Evolutionary conservation across 2,888 invertebrate genomes (phyloP).

Genomic region (Stenoptilia bipunctidactyla): DNA sequence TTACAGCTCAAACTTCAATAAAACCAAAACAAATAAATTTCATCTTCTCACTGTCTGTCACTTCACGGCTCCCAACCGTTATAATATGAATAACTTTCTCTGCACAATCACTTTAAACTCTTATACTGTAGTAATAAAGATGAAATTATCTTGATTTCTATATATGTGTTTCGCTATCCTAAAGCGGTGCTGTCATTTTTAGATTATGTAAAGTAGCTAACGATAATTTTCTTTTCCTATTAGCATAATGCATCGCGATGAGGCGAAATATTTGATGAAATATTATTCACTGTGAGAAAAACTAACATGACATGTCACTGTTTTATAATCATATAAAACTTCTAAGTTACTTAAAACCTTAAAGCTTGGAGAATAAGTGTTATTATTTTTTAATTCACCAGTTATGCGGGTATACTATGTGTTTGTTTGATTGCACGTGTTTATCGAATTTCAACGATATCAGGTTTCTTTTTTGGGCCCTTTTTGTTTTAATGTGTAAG

Average conservation of each 20-base stretch:
- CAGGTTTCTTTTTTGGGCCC: slow-evolving; percentile 24
- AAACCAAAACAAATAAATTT: slow-evolving; percentile 23
- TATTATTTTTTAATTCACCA: background rate
- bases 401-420: slow-evolving; percentile 28
- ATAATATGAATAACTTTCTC: background rate
- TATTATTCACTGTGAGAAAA: slow-evolving; percentile 53
- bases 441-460: slow-evolving; percentile 36
- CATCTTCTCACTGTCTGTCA: slow-evolving; percentile 16
- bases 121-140: background rate
- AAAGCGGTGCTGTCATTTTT: slow-evolving; percentile 47
- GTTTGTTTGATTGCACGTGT: slow-evolving; percentile 25
- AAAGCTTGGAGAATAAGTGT: background rate
- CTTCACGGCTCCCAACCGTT: background rate
- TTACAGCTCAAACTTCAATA: slow-evolving; percentile 17
- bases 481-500: slow-evolving; percentile 26
- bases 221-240: slow-evolving; percentile 47
- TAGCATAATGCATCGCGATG: slow-evolving; percentile 39
- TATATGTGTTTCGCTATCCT: slow-evolving; percentile 33
- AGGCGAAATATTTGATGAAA: slow-evolving; percentile 43
- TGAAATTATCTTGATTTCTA: background rate
- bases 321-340: background rate
- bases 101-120: background rate
- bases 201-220: slow-evolving; percentile 58
- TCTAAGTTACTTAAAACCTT: background rate
- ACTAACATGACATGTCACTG: slow-evolving; percentile 25